phyloP scores from a whole-genome alignment of 2,888 invertebrate species.

The Drosophila koepferae region DNA sequence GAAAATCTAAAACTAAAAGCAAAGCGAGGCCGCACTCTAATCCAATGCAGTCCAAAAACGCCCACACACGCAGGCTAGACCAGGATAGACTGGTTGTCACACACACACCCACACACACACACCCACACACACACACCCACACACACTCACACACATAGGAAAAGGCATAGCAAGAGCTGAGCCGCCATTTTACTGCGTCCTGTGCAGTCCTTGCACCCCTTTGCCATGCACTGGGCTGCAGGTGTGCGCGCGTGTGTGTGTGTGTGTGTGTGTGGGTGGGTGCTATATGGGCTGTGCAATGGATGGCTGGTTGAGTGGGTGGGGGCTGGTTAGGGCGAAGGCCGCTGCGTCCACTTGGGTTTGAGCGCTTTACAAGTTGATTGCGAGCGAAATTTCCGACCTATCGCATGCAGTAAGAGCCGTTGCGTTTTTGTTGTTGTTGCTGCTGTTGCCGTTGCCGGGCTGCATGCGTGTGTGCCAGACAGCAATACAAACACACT shows the following conservation, averaged over 20 bases:
- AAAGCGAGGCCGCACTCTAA: slow-evolving; percentile 37
- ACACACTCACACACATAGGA: slow-evolving; percentile 13
- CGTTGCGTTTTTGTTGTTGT: slow-evolving; percentile 65
- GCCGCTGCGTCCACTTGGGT: slow-evolving; percentile 39
- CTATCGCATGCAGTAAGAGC: slow-evolving; percentile 75
- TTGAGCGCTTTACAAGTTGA: slow-evolving; percentile 55
- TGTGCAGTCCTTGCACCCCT: slow-evolving; percentile 60
- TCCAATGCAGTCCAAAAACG: slow-evolving; percentile 35
- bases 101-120: slow-evolving; percentile 19
- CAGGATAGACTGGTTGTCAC: slow-evolving; percentile 26
- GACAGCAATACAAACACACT: slow-evolving; percentile 39
- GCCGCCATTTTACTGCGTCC: slow-evolving; percentile 76
- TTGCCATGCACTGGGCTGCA: slow-evolving; percentile 52
- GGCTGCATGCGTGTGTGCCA: slow-evolving; percentile 60
- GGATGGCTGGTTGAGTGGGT: neutral
- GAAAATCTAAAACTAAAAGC: slow-evolving; percentile 38
- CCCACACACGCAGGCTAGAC: slow-evolving; percentile 34
- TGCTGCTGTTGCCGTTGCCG: slow-evolving; percentile 35
- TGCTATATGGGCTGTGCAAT: neutral
- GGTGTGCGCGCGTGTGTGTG: slow-evolving; percentile 35
- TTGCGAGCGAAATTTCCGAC: slow-evolving; percentile 77
- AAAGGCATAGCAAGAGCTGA: slow-evolving; percentile 40
- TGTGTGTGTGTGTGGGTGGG: neutral
- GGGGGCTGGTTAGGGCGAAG: slow-evolving; percentile 12
- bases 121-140: slow-evolving; percentile 6